Percentiles rank a stretch among this genome's conserved stretches.
phyloP scores from a whole-genome alignment of 1,140 invertebrate species.

The Reticulitermes speratus region DNA sequence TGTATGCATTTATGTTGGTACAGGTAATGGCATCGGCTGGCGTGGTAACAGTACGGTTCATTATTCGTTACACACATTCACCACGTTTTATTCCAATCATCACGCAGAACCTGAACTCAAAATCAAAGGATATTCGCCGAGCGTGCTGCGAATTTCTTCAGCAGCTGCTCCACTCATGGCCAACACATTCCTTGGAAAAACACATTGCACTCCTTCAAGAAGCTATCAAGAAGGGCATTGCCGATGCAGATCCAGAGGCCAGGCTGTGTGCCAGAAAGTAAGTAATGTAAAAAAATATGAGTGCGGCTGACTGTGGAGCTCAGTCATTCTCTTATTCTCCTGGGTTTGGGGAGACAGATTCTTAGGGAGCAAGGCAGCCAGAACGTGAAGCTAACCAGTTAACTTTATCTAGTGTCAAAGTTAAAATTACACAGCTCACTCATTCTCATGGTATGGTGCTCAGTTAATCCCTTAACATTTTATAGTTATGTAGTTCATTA shows the following conservation, averaged over 20 bases:
- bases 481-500: no score
- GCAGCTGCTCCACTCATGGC: constrained; percentile 82
- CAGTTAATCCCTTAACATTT: no score
- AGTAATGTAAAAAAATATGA: constrained; percentile 36
- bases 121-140: constrained; percentile 89
- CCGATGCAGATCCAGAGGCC: constrained; percentile 90
- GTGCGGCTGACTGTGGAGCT: background rate
- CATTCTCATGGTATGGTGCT: no score
- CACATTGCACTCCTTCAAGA: constrained; percentile 77
- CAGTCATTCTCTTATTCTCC: background rate
- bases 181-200: constrained; percentile 75
- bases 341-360: no score
- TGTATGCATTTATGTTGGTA: background rate
- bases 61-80: constrained; percentile 84
- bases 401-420: no score
- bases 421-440: no score
- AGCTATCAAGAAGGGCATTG: constrained; percentile 83
- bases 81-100: constrained; percentile 84
- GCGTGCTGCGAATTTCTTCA: constrained; percentile 82
- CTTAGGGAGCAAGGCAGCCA: no score
- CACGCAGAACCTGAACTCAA: constrained; percentile 75
- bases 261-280: constrained; percentile 71
- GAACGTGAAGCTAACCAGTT: no score
- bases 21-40: constrained; percentile 90
- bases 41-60: constrained; percentile 81